Evolutionary conservation across 2,888 invertebrate genomes (phyloP).

Genomic region (Ormyrus thymus): DNA sequence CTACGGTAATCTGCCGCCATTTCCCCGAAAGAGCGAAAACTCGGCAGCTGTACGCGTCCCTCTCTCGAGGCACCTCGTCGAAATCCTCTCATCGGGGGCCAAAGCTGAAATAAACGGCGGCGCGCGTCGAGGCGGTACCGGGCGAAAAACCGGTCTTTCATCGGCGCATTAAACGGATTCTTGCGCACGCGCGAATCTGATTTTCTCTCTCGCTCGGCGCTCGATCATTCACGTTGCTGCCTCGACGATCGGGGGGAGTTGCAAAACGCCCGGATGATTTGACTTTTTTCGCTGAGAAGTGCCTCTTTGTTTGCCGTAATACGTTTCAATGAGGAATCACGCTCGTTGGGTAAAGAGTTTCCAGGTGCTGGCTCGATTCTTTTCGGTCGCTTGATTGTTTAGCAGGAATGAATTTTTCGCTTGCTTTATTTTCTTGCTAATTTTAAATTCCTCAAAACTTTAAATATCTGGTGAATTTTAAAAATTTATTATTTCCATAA

Average conservation of each 20-base stretch:
- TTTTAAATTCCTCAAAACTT: too few relatives aligned
- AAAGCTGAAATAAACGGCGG: not conserved
- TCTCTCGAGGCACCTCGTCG: not conserved
- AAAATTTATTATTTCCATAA: too few relatives aligned
- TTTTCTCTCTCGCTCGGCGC: not conserved
- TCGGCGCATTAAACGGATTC: conserved; percentile 35
- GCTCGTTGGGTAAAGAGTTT: too few relatives aligned
- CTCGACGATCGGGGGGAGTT: not conserved
- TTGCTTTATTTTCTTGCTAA: too few relatives aligned
- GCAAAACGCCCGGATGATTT: not conserved
- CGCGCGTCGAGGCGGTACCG: not conserved
- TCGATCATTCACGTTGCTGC: not conserved
- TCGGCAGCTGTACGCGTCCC: conserved; percentile 29
- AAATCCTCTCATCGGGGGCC: not conserved
- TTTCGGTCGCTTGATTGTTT: too few relatives aligned
- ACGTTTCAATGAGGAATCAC: too few relatives aligned
- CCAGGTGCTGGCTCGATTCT: too few relatives aligned
- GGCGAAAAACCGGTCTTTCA: conserved; percentile 36
- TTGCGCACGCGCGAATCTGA: conserved; percentile 29
- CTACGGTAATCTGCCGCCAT: too few relatives aligned
- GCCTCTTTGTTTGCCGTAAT: too few relatives aligned
- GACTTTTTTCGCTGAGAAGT: too few relatives aligned
- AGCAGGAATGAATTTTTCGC: too few relatives aligned
- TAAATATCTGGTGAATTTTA: too few relatives aligned
- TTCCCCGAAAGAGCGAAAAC: conserved; percentile 16